These are phyloP conservation scores for Marronus borbonicus DNA, from an alignment of 2,888 invertebrate genomes.

Conservation along the genomic window DNA sequence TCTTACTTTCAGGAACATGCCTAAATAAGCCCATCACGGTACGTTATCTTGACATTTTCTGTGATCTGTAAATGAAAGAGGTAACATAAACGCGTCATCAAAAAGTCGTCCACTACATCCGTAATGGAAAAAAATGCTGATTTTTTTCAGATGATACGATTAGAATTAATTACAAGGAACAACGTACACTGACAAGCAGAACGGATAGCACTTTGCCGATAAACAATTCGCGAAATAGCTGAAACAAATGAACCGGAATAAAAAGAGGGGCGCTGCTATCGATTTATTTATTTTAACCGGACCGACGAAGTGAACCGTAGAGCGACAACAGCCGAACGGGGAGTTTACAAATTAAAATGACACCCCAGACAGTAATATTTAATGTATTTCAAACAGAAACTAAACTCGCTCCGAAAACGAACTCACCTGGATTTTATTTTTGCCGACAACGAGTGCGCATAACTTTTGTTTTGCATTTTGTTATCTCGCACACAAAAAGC, in stretches of 20 bases:
- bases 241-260: conserved; percentile 48
- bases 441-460: background rate
- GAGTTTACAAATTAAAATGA: conserved; percentile 50
- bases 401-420: conserved; percentile 8
- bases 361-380: conserved; percentile 50
- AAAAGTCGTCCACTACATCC: too few species aligned
- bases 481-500: conserved; percentile 14
- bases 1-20: too few species aligned
- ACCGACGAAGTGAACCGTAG: conserved; percentile 34
- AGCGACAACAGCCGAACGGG: conserved; percentile 37
- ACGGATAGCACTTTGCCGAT: conserved; percentile 43
- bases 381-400: conserved; percentile 33
- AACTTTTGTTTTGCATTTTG: conserved; percentile 21
- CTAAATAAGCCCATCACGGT: too few species aligned
- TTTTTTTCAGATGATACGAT: conserved; percentile 6
- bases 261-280: conserved; percentile 43
- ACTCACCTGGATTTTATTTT: conserved; percentile 36
- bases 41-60: too few species aligned
- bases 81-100: too few species aligned
- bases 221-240: conserved; percentile 48
- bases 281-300: conserved; percentile 46
- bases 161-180: conserved; percentile 22
- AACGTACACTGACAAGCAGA: conserved; percentile 4
- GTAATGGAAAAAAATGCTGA: background rate
- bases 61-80: too few species aligned